Conservation (phyloP, 2,888 invertebrate species). For the Nemotelus nigrinus region DNA sequence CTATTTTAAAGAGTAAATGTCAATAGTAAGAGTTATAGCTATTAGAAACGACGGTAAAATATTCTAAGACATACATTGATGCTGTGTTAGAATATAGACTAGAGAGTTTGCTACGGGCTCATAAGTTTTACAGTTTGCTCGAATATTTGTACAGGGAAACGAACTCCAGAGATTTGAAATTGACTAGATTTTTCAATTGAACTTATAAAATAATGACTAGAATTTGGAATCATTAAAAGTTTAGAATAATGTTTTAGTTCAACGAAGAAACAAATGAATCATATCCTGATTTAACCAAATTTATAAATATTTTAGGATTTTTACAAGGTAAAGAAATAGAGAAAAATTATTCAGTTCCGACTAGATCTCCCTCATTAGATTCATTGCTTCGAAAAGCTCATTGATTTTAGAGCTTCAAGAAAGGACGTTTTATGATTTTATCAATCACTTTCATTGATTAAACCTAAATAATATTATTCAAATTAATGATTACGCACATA, state of each 20-base stretch:
- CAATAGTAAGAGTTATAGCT: no score
- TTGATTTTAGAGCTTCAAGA: conserved; percentile 45
- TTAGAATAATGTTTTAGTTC: no score
- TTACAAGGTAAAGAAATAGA: no score
- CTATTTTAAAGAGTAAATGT: conserved; percentile 9
- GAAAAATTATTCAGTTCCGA: conserved; percentile 54
- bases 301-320: no score
- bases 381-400: conserved; percentile 43
- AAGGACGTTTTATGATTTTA: conserved; percentile 57
- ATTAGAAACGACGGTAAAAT: not conserved
- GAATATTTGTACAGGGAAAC: not conserved
- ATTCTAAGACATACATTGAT: conserved; percentile 26
- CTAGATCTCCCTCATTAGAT: conserved; percentile 55
- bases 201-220: conserved; percentile 27
- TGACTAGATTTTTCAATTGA: conserved; percentile 12
- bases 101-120: conserved; percentile 1
- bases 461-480: no score
- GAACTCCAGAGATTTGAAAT: not conserved
- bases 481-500: not conserved
- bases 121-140: not conserved
- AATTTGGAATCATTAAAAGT: not conserved
- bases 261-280: no score
- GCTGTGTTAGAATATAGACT: conserved; percentile 11
- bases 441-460: not conserved
- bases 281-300: no score